Base-by-base conservation (phyloP, 2,113 vertebrate species). In the Podocnemis expansa region DNA sequence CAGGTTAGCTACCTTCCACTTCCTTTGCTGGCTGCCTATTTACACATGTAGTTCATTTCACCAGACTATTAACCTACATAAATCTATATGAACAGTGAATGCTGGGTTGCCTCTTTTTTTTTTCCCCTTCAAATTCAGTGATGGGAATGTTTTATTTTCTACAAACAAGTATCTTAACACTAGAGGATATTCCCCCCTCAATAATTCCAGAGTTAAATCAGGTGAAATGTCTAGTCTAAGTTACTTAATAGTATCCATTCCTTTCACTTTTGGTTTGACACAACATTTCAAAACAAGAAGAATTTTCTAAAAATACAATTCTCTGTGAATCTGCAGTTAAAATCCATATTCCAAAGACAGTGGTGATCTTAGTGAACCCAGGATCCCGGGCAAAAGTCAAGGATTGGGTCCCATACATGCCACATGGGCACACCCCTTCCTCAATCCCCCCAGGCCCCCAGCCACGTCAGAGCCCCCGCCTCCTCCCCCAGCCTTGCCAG, bases 261-360 rank as follows among this genome's bases (percentile, higher is more conserved):
- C 52, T 85, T 49, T 24, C 22, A 70, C 49, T 80, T 34, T 55
- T 84, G 52, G 49, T 41, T 81, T 19, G 80, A 70, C 54, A 76
- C 83, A 93, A 51, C 10, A 89, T n/a, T 58, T 82, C 38, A 89
- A 85, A 83, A 51, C 6, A 55, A 14, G 54, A 70, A n/a, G n/a
- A 31, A 21, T 92, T 92, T 93, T 87, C 49, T 52, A 91, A 90
- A 93, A 92, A 85, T 76, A 79, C 27, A 45, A 90, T 75, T 60
- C 82, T 22, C 84, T 93, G 58, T 82, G 81, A 93, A 91, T 91
- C 41, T 91, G 94, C 89, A 91, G 91, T 96, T 88, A 95, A 67
- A 94, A 93, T 43, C 73, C 86, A 67, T 10, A 52, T 58, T 67
- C 95, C 82, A 67, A 43, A 91, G 95, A 93, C 58, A 49, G 63